Conservation (phyloP, 2,797 vertebrate species). For the Hippoglossus hippoglossus region DNA sequence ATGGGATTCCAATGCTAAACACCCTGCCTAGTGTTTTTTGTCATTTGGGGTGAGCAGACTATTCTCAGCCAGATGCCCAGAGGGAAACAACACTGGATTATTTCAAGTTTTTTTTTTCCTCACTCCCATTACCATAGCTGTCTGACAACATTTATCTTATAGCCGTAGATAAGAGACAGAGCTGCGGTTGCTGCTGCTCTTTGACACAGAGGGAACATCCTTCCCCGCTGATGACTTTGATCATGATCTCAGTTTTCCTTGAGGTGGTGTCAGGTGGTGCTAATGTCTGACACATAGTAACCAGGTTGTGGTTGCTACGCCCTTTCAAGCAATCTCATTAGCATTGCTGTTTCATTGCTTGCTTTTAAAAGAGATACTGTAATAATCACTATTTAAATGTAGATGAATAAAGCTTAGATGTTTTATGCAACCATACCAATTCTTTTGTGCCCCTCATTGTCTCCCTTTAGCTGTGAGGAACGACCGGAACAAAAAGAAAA, state of each 20-base stretch:
- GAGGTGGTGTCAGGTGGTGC: conserved; percentile 6
- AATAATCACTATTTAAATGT: background rate
- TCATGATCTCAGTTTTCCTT: conserved; percentile 25
- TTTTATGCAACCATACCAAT: conserved; percentile 6
- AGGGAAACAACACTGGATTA: conserved; percentile 74
- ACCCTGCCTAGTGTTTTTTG: conserved; percentile 74
- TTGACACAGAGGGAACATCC: conserved; percentile 39
- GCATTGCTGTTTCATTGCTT: background rate
- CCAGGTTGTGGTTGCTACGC: background rate
- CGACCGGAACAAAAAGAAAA: conserved; percentile 99
- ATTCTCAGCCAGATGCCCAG: conserved; percentile 68
- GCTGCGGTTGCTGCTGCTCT: conserved; percentile 39
- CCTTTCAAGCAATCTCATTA: background rate
- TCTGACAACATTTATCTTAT: conserved; percentile 72
- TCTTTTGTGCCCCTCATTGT: background rate
- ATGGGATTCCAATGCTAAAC: conserved; percentile 85
- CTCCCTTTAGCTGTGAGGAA: conserved; percentile 91
- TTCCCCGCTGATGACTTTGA: conserved; percentile 45
- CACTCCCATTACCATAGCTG: conserved; percentile 53
- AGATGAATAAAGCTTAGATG: too few species aligned
- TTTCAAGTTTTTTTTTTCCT: conserved; percentile 42
- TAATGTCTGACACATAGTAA: background rate
- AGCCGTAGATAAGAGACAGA: conserved; percentile 49
- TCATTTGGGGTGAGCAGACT: conserved; percentile 76
- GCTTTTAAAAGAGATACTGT: background rate